phyloP scores from a whole-genome alignment of 1,140 invertebrate genomes.

The Trichonephila clavipes region DNA sequence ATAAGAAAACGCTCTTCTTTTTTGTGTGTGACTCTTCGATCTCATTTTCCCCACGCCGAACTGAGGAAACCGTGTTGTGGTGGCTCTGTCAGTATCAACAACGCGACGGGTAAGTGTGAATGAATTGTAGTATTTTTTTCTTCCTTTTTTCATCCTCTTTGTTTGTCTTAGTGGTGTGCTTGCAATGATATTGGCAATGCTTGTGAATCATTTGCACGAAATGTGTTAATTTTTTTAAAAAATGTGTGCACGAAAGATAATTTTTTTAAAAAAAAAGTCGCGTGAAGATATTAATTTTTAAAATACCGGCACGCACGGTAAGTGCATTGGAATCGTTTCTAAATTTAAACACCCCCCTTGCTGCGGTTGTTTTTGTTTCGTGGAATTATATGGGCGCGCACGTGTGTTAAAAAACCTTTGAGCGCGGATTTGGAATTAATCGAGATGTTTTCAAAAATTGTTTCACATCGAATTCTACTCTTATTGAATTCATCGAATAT shows the following conservation, averaged over 20 bases:
- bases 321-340: too few relatives aligned
- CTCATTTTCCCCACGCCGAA: conserved; percentile 48
- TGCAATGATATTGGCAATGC: background rate
- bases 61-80: conserved; percentile 6
- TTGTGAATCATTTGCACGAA: background rate
- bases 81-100: conserved; percentile 54
- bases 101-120: conserved; percentile 44
- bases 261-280: background rate
- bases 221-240: background rate
- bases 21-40: background rate
- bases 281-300: background rate
- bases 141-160: background rate
- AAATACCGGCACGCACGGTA: background rate
- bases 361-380: background rate
- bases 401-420: background rate
- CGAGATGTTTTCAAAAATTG: too few relatives aligned
- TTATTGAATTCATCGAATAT: too few relatives aligned
- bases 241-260: background rate
- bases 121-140: conserved; percentile 42
- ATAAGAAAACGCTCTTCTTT: background rate
- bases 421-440: too few relatives aligned
- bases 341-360: too few relatives aligned
- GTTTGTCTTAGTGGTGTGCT: conserved; percentile 14
- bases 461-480: too few relatives aligned
- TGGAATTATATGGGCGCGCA: background rate